Evolutionary conservation across 2,797 vertebrate genomes (phyloP).

Genomic region (Lateolabrax maculatus): DNA sequence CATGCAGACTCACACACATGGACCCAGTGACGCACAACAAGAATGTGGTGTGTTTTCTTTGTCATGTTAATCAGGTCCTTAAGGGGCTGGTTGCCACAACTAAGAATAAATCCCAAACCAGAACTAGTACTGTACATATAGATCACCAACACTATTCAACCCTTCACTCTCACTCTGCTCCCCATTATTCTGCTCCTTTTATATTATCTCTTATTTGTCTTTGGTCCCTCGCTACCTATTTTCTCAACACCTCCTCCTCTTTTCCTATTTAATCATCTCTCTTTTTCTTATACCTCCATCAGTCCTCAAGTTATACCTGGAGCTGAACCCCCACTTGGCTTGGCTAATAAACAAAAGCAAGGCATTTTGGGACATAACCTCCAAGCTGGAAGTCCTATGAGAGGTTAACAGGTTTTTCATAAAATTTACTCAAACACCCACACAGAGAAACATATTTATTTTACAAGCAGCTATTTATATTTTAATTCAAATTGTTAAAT

Average conservation of each 20-base stretch:
- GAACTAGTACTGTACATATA: constrained; percentile 46
- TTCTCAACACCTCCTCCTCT: constrained; percentile 13
- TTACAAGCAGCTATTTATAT: neutral
- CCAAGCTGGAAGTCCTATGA: constrained; percentile 16
- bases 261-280: constrained; percentile 27
- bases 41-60: constrained; percentile 67
- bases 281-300: constrained; percentile 15
- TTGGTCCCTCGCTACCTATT: constrained; percentile 21
- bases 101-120: constrained; percentile 63
- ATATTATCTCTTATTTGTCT: constrained; percentile 40
- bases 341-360: constrained; percentile 21
- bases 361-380: constrained; percentile 33
- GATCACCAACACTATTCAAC: constrained; percentile 52
- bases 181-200: constrained; percentile 47
- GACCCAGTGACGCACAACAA: constrained; percentile 35
- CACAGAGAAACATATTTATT: neutral
- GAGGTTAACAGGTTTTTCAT: constrained; percentile 20
- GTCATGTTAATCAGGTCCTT: constrained; percentile 75
- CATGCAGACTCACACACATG: constrained; percentile 26
- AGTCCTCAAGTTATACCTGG: constrained; percentile 25
- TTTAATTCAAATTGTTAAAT: neutral
- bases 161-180: constrained; percentile 30
- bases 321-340: constrained; percentile 39
- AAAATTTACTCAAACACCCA: neutral
- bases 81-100: constrained; percentile 57